These are phyloP conservation scores for Labroides dimidiatus DNA, from an alignment of 2,797 vertebrate species.

Conservation along the genomic window DNA sequence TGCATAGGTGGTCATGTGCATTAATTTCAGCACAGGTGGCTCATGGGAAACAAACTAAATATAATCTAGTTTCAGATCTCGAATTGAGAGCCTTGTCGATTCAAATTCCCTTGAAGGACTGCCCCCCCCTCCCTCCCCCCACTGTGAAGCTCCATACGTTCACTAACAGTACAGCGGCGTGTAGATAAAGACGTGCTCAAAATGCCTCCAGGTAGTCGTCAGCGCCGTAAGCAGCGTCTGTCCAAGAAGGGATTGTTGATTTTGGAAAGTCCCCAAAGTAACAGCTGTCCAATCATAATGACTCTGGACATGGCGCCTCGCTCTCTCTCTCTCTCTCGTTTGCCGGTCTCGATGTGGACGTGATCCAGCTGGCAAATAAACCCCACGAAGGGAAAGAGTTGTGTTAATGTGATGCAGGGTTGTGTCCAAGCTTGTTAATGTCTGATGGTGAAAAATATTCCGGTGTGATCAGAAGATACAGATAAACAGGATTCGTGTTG, in stretches of 20 bases:
- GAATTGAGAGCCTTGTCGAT: slow-evolving; percentile 37
- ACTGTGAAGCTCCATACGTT: slow-evolving; percentile 10
- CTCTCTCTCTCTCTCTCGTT: slow-evolving; percentile 27
- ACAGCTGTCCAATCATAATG: slow-evolving; percentile 78
- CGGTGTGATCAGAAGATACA: slow-evolving; percentile 3
- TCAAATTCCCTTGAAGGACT: slow-evolving; percentile 24
- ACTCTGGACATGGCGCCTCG: slow-evolving; percentile 66
- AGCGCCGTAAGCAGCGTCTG: slow-evolving; percentile 11
- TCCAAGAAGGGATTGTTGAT: slow-evolving; percentile 65
- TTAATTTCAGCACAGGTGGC: slow-evolving; percentile 44
- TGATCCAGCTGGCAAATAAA: slow-evolving; percentile 55
- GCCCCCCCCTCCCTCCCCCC: neutral
- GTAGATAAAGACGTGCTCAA: slow-evolving; percentile 50
- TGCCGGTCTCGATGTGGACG: slow-evolving; percentile 46
- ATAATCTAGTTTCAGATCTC: slow-evolving; percentile 19
- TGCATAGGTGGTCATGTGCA: slow-evolving; percentile 36
- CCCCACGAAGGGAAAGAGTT: slow-evolving; percentile 16
- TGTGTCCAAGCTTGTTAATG: slow-evolving; percentile 12
- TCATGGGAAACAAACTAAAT: slow-evolving; percentile 17
- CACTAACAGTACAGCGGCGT: neutral
- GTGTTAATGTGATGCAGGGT: slow-evolving; percentile 32
- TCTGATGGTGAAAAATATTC: neutral
- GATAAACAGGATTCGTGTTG: neutral
- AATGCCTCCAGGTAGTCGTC: slow-evolving; percentile 33
- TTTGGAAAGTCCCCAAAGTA: slow-evolving; percentile 64